These are phyloP conservation scores for Noctua janthe DNA, from an alignment of 2,888 invertebrate species.

Conservation along the genomic window DNA sequence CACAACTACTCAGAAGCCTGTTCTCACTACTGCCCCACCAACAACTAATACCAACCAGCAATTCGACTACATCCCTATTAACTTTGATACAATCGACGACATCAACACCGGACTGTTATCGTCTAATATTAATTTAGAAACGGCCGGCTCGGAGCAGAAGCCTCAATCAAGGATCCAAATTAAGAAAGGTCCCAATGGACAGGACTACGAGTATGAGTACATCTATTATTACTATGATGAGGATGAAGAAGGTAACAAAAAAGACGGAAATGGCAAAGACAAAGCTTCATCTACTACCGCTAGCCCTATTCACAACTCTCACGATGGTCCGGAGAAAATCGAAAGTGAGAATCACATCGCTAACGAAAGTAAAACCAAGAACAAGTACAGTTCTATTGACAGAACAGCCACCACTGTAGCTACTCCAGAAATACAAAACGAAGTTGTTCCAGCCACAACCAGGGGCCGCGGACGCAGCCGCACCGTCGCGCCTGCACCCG, in stretches of 20 bases:
- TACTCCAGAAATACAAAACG: conserved; percentile 92
- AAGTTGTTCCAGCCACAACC: conserved; percentile 89
- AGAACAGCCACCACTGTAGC: conserved; percentile 82
- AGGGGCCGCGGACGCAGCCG: conserved; percentile 89
- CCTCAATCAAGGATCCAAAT: conserved; percentile 94
- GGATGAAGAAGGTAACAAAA: conserved; percentile 91
- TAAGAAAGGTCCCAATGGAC: conserved; percentile 96
- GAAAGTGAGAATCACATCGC: conserved; percentile 85
- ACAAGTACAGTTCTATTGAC: conserved; percentile 90
- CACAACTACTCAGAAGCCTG: conserved; percentile 90
- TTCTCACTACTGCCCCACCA: conserved; percentile 89
- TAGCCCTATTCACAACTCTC: conserved; percentile 86
- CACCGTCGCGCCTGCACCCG: conserved; percentile 84
- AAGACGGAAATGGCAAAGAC: conserved; percentile 78
- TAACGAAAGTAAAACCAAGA: conserved; percentile 87
- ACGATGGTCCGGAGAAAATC: conserved; percentile 91
- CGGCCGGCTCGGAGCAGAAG: conserved; percentile 92
- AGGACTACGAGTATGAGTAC: conserved; percentile 97
- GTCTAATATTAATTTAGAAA: conserved; percentile 90
- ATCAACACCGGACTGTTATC: conserved; percentile 87
- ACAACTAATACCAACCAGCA: conserved; percentile 75
- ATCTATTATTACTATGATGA: conserved; percentile 97
- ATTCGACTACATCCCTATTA: conserved; percentile 87
- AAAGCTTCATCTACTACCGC: conserved; percentile 74
- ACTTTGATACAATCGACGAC: conserved; percentile 88